A percentile compares a stretch with the other conserved stretches of the same genome.
phyloP scores from a whole-genome alignment of 2,888 invertebrate species.

The Globia sparganii region DNA sequence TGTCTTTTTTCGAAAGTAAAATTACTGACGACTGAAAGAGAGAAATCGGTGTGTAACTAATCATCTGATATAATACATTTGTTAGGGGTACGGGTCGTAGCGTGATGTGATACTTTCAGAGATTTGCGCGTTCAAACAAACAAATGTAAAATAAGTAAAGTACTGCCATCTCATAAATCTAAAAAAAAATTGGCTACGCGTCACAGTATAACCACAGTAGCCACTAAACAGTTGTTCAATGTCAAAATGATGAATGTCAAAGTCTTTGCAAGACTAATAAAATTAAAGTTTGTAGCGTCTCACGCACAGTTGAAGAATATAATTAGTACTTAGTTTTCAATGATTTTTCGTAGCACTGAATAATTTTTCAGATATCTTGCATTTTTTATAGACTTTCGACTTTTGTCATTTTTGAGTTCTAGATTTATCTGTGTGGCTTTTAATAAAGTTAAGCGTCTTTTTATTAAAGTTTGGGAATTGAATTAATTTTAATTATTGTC shows the following conservation, averaged over 20 bases:
- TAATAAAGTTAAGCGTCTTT: not conserved
- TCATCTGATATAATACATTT: too few species aligned
- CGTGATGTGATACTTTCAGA: too few species aligned
- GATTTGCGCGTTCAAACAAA: too few species aligned
- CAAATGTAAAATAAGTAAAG: not conserved
- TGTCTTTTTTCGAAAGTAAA: too few species aligned
- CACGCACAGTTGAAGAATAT: not conserved
- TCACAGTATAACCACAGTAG: not conserved
- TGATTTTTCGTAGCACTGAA: not conserved
- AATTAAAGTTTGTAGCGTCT: not conserved
- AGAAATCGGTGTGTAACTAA: too few species aligned
- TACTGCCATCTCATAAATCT: not conserved
- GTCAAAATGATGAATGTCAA: constrained; percentile 1
- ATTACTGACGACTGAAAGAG: too few species aligned
- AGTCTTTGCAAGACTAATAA: not conserved
- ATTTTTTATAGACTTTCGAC: not conserved
- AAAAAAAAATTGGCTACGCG: not conserved
- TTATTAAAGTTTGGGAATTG: not conserved
- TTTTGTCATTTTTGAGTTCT: not conserved
- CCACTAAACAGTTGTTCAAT: constrained; percentile 2
- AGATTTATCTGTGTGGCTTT: not conserved
- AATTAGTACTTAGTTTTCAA: constrained; percentile 12
- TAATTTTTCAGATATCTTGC: not conserved
- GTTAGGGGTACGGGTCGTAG: too few species aligned
- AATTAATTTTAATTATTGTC: not conserved